Conservation (phyloP, 1,140 invertebrate species). For the Andrena cerasifolii region DNA sequence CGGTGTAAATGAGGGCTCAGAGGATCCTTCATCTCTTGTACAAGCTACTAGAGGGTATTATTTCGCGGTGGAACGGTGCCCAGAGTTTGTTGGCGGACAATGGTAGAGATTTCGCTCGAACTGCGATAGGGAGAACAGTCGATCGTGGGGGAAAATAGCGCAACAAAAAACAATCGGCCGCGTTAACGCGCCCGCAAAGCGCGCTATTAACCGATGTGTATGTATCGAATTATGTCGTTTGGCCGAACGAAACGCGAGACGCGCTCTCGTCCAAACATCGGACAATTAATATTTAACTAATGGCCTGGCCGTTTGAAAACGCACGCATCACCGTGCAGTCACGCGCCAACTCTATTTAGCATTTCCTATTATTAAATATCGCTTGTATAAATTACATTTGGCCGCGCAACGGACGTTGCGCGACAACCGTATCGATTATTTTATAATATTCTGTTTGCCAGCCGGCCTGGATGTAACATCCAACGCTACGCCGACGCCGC, state of each 20-base stretch:
- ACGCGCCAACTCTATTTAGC: conserved; percentile 27
- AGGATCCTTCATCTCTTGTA: neutral
- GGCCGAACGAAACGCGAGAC: conserved; percentile 32
- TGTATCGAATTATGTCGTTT: conserved; percentile 45
- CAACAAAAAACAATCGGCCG: neutral
- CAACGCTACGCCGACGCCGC: neutral
- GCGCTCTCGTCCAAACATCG: conserved; percentile 43
- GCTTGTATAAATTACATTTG: conserved; percentile 43
- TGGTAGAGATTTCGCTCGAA: neutral
- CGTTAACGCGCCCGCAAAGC: neutral
- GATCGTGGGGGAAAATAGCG: neutral
- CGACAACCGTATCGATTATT: conserved; percentile 30
- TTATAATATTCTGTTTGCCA: conserved; percentile 12
- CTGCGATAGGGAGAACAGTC: no score
- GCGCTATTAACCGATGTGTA: conserved; percentile 29
- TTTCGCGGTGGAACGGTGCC: neutral
- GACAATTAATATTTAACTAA: conserved; percentile 52
- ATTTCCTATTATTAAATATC: conserved; percentile 44
- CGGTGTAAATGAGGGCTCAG: neutral
- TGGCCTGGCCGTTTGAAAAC: conserved; percentile 28
- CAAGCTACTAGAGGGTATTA: neutral
- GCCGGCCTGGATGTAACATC: neutral
- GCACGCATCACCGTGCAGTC: neutral
- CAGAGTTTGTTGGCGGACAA: neutral
- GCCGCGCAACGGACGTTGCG: neutral